Evolutionary conservation across 2,797 vertebrate species (phyloP).

Genomic region (Ispidina picta): DNA sequence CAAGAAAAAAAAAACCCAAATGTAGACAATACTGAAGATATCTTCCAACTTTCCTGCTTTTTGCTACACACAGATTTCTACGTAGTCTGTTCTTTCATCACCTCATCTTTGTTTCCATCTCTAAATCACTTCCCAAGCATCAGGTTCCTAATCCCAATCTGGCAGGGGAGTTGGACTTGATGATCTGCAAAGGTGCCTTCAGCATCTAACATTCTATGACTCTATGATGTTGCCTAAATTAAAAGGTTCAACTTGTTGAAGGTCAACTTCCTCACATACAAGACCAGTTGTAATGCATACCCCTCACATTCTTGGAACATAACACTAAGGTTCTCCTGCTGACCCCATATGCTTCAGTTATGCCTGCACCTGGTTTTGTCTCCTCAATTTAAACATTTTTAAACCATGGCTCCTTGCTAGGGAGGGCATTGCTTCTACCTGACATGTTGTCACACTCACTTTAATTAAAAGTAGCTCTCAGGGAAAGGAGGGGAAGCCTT

Average conservation of each 20-base stretch:
- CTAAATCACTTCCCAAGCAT: not conserved
- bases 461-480: not conserved
- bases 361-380: not conserved
- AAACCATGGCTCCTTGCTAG: not conserved
- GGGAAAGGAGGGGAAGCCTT: not conserved
- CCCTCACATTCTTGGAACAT: not conserved
- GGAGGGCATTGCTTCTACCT: not conserved
- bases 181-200: too few species aligned
- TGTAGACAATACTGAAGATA: not conserved
- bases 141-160: accelerated
- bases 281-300: not conserved
- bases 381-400: not conserved
- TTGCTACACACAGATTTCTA: not conserved
- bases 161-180: too few species aligned
- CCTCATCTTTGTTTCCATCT: not conserved
- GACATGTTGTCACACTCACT: not conserved
- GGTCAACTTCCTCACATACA: not conserved
- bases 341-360: not conserved
- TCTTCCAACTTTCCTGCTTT: not conserved
- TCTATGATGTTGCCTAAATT: not conserved
- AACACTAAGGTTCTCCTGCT: not conserved
- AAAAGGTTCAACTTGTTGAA: not conserved
- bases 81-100: not conserved
- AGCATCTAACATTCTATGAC: too few species aligned
- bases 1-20: not conserved